Evolutionary conservation across 2,113 vertebrate species (phyloP).

Genomic region (Heterotilapia buettikoferi): DNA sequence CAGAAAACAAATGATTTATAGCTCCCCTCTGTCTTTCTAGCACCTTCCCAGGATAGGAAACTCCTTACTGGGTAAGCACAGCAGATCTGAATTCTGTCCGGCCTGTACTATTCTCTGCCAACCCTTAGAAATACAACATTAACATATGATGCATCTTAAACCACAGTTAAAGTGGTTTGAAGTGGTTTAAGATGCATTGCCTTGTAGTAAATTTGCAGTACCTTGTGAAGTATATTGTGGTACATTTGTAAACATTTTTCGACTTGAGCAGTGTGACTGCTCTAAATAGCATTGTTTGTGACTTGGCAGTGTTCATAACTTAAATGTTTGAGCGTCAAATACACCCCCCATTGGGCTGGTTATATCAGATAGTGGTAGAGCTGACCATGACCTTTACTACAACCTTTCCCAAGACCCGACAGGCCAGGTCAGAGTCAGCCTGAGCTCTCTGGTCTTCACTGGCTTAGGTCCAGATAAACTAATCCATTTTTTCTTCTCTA

Average conservation of each 20-base stretch:
- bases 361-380: neutral
- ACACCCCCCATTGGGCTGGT: neutral
- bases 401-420: slow-evolving; percentile 39
- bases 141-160: neutral
- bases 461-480: neutral
- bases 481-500: neutral
- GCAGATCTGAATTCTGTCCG: neutral
- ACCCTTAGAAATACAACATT: neutral
- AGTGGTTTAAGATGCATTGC: neutral
- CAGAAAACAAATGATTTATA: slow-evolving; percentile 30
- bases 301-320: neutral
- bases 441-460: neutral
- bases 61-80: slow-evolving; percentile 26
- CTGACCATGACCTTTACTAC: slow-evolving; percentile 24
- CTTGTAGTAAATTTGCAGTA: neutral
- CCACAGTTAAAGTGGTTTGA: neutral
- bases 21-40: neutral
- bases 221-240: neutral
- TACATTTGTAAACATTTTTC: neutral
- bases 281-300: neutral
- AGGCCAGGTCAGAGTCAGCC: slow-evolving; percentile 10
- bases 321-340: neutral
- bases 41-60: slow-evolving; percentile 10
- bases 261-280: neutral
- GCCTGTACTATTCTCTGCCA: neutral